These are phyloP conservation scores for Loris lydekkerianus DNA, from an alignment of 2,797 vertebrate species.

Conservation along the genomic window DNA sequence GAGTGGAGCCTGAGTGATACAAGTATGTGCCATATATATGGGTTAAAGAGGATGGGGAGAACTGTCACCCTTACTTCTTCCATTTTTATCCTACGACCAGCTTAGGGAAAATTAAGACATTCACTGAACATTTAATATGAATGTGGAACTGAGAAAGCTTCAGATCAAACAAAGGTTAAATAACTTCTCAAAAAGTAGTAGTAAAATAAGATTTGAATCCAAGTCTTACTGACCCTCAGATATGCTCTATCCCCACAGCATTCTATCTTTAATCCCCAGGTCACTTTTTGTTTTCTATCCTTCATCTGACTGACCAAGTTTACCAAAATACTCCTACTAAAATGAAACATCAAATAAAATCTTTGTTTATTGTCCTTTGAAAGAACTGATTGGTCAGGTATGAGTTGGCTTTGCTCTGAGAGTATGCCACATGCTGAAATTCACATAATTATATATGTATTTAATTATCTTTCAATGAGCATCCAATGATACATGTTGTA, in stretches of 20 bases:
- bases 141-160: background rate
- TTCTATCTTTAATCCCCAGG: background rate
- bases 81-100: background rate
- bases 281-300: background rate
- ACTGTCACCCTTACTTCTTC: background rate
- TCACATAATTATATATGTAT: background rate
- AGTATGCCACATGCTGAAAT: background rate
- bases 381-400: background rate
- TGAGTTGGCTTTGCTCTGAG: background rate
- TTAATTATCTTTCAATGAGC: background rate
- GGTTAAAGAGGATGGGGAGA: background rate
- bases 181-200: background rate
- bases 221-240: slow-evolving; percentile 22
- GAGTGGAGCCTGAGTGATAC: background rate
- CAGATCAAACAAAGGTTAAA: slow-evolving; percentile 10
- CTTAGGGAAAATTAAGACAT: background rate
- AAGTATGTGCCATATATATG: background rate
- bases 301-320: slow-evolving; percentile 12
- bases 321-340: background rate
- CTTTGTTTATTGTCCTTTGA: slow-evolving; percentile 24
- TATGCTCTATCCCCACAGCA: background rate
- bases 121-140: slow-evolving; percentile 4
- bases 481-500: background rate
- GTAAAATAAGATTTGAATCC: slow-evolving; percentile 1
- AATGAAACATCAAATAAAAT: background rate